Evolutionary conservation across 2,888 invertebrate species (phyloP).

Genomic region (Lepidonotus clava): DNA sequence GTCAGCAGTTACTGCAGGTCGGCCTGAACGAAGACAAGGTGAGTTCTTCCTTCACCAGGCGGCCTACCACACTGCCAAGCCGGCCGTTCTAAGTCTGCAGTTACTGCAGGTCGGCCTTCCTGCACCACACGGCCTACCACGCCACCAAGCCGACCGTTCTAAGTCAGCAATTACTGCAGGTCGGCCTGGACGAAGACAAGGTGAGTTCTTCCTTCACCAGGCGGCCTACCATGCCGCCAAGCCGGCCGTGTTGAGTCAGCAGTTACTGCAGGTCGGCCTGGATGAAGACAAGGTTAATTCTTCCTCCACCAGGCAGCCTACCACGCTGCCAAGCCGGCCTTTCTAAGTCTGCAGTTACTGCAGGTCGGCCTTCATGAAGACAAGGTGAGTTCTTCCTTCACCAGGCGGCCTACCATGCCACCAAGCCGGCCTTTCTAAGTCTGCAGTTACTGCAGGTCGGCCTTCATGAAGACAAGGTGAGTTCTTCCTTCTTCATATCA

Average conservation of each 20-base stretch:
- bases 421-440: constrained; percentile 76
- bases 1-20: constrained; percentile 75
- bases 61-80: constrained; percentile 79
- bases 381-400: constrained; percentile 80
- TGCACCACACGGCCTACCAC: constrained; percentile 80
- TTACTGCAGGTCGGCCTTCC: constrained; percentile 73
- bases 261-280: constrained; percentile 75
- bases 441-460: constrained; percentile 76
- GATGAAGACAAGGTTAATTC: constrained; percentile 79
- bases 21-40: constrained; percentile 78
- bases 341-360: constrained; percentile 75
- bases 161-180: constrained; percentile 74
- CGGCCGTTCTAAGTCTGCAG: constrained; percentile 75
- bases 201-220: constrained; percentile 80
- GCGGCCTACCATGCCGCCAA: constrained; percentile 80
- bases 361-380: constrained; percentile 76
- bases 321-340: constrained; percentile 78
- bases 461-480: constrained; percentile 78
- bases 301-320: constrained; percentile 80
- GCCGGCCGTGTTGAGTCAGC: constrained; percentile 75
- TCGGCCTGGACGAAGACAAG: constrained; percentile 77
- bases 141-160: constrained; percentile 78
- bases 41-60: constrained; percentile 80
- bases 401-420: constrained; percentile 80
- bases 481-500: constrained; percentile 79